Base-by-base conservation (phyloP, 30 jellyfish, hydroid and myxozoan species). In the Pseudorhiza aurosa region DNA sequence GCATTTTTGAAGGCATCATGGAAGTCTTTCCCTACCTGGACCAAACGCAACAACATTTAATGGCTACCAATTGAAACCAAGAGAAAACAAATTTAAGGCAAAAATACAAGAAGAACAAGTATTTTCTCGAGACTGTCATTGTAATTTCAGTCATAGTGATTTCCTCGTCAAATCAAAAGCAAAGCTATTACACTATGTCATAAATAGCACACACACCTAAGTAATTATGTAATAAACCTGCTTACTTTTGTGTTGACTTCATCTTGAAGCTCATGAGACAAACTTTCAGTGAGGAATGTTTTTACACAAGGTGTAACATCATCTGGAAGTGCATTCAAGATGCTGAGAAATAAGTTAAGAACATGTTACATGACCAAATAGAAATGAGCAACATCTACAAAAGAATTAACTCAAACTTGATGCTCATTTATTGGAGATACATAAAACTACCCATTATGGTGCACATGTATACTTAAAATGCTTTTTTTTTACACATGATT, bases 1-100 rank as follows among this genome's bases (percentile, higher is more conserved):
- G n/a, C 65, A 10, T 50, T 35, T 31, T 80, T 81, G 30, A 49
- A 49, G 18, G 19, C n/a, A 11, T 36, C 67, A 31, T 30, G 68
- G 46, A 39, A 60, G 18, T 36, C 22, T 11, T 35, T 31, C 4
- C 39, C 45, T 28, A 53, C 55, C 72, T 75, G 19, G 18, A 27
- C 14, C 19, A 14, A 46, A 46, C 5, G 14, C 14, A 11, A 2
- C 19, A 3, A 2, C 5, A 12, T 2, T 46, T 46, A 6, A 46
- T 5, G 14, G 14, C 5, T 46, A 46, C 6, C 6, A 3, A 3
- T 14, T 5, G 19, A 12, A 46, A 5, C 19, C 2, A 11, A 3
- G 14, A 27, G 5, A 46, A 3, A 27, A 12, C 60, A 14, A 46
- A 46, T 3, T 46, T 11, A 12, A 11, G 60, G 60, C 19, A 46